Base-by-base conservation (phyloP, 2,888 invertebrate genomes). In the Amiota mariae region DNA sequence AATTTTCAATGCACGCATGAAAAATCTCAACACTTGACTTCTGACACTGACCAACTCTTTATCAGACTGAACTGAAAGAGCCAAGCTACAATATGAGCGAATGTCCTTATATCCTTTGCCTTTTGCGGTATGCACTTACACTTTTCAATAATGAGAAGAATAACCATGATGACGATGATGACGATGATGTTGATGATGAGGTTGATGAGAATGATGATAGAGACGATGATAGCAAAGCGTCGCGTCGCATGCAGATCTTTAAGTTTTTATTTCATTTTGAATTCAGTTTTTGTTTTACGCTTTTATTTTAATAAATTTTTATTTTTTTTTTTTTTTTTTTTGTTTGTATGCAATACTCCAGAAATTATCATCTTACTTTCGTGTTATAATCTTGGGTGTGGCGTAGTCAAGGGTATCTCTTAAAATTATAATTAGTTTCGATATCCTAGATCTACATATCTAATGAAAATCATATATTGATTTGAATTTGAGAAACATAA, bases 241-340 rank as follows among this genome's bases (percentile, higher is more conserved):
- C n/a, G 13, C 36, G n/a, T 24, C 15, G 46, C 46, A 36, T 47
- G 13, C 67, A 51, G 36, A 36, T 36, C 36, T 36, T 74, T 78
- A 72, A 80, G 82, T 80, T 73, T 72, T 78, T 81, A 85, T 78
- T 78, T 80, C 36, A 36, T 36, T 36, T 6, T 24, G 3, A 24
- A 36, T 36, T 36, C 6, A 24, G 1, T 36, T 36, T 36, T 36
- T 36, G 36, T 36, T 36, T 85, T 83, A 51, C 47, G 82, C 85
- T 84, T 86, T 82, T 79, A 66, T 82, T 83, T 86, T 84, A 84
- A 84, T 84, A 86, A 59, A 83, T 57, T 79, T 76, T 74, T 74
- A 6, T 36, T 36, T 36, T 36, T 36, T 36, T 79, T 85, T 36
- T 36, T 79, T 85, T n/a, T n/a, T n/a, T n/a, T n/a, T n/a, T 85